Conservation (phyloP, 1,140 invertebrate species). For the Ceratosolen fusciceps region DNA sequence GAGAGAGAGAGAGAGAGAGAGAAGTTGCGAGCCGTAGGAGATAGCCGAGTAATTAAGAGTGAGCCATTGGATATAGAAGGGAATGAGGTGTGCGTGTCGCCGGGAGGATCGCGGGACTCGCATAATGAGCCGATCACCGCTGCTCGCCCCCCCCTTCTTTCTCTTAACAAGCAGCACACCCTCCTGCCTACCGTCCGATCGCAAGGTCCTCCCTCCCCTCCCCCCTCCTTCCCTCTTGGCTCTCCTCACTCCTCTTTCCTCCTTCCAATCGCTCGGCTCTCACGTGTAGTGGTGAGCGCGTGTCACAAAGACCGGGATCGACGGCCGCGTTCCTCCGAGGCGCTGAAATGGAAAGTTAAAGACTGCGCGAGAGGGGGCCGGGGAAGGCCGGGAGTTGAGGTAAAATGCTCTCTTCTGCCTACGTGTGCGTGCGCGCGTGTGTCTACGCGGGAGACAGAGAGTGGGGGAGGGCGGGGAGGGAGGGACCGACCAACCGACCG, state of each 20-base stretch:
- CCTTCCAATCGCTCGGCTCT: not conserved
- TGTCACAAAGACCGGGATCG: constrained; percentile 38
- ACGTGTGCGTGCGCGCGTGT: too few species aligned
- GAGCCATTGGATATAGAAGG: constrained; percentile 49
- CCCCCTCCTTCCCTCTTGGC: not conserved
- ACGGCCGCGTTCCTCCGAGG: not conserved
- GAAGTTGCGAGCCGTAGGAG: constrained; percentile 10
- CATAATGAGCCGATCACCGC: constrained; percentile 53
- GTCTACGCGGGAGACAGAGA: too few species aligned
- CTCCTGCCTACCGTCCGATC: not conserved
- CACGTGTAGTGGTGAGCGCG: not conserved
- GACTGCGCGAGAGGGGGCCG: not conserved
- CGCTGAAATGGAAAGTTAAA: constrained; percentile 48
- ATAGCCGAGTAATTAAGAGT: constrained; percentile 54
- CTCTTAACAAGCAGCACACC: constrained; percentile 36
- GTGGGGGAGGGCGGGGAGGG: too few species aligned
- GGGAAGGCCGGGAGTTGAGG: not conserved
- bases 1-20: not conserved
- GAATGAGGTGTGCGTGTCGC: constrained; percentile 53
- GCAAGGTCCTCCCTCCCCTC: not conserved
- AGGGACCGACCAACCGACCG: too few species aligned
- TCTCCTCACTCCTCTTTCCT: not conserved
- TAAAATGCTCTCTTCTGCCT: too few species aligned
- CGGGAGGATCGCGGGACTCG: constrained; percentile 54
- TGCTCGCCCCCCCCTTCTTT: constrained; percentile 38